These are phyloP conservation scores for Thalassarche chlororhynchos DNA, from an alignment of 2,113 vertebrate species.

Conservation along the genomic window DNA sequence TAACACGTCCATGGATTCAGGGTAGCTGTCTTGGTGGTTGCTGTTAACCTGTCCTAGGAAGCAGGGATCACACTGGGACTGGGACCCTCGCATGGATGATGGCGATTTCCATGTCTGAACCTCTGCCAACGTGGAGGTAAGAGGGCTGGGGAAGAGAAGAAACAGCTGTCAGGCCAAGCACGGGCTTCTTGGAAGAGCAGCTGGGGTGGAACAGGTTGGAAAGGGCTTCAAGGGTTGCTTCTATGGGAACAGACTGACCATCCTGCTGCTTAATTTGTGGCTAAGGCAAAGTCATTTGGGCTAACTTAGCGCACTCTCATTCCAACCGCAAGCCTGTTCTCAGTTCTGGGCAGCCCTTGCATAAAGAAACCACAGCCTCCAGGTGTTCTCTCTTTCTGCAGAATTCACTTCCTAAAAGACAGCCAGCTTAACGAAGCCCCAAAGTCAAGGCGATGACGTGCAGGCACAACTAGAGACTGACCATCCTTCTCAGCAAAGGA, in stretches of 20 bases:
- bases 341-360: not conserved
- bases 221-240: not conserved
- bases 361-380: not conserved
- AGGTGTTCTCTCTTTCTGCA: not conserved
- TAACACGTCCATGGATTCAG: not conserved
- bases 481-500: not conserved
- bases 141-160: not conserved
- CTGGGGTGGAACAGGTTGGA: not conserved
- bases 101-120: not conserved
- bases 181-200: not conserved
- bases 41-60: not conserved
- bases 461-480: not conserved
- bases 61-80: not conserved
- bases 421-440: accelerated
- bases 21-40: not conserved
- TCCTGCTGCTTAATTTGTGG: not conserved
- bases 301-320: not conserved
- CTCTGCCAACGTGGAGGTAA: not conserved
- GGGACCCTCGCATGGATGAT: not conserved
- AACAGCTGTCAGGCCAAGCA: not conserved
- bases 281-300: not conserved
- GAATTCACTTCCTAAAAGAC: not conserved
- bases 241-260: not conserved
- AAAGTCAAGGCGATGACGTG: not conserved
- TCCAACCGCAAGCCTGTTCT: not conserved